These are phyloP conservation scores for Drosophila erecta DNA, from an alignment of 1,140 invertebrate species.

Conservation along the genomic window DNA sequence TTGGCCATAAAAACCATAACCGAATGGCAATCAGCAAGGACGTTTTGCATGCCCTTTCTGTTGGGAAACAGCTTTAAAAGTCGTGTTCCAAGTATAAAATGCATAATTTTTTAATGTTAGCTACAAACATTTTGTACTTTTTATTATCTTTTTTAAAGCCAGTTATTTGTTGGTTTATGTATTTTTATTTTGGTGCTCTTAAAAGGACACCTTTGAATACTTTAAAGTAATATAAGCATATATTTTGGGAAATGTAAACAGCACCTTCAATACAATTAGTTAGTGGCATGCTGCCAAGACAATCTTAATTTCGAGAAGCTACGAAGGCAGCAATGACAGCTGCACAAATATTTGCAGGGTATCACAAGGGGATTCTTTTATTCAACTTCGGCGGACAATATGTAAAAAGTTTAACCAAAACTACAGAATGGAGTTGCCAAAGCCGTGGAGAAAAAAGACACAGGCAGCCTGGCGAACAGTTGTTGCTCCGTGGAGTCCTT, in stretches of 20 bases:
- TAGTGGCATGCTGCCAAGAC: no score
- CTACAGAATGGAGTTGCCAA: conserved; percentile 62
- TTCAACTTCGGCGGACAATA: conserved; percentile 54
- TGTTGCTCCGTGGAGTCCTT: conserved; percentile 53
- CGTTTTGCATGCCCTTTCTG: neutral
- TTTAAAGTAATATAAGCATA: no score
- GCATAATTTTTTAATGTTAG: no score
- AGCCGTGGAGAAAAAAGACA: neutral
- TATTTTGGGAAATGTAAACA: no score
- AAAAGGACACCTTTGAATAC: no score
- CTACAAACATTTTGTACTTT: no score
- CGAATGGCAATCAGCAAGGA: neutral
- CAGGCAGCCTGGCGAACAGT: conserved; percentile 23
- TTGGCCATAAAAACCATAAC: conserved; percentile 43
- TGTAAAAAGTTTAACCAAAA: conserved; percentile 75
- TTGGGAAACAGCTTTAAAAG: neutral
- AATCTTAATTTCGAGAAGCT: no score
- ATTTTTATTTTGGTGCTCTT: no score
- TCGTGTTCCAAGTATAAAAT: no score
- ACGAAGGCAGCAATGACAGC: neutral
- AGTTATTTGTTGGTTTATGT: no score
- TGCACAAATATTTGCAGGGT: conserved; percentile 44
- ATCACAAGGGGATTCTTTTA: conserved; percentile 40
- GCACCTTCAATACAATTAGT: no score
- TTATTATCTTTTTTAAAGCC: no score